phyloP scores from a whole-genome alignment of 2,113 vertebrate species.

The Paralichthys olivaceus region DNA sequence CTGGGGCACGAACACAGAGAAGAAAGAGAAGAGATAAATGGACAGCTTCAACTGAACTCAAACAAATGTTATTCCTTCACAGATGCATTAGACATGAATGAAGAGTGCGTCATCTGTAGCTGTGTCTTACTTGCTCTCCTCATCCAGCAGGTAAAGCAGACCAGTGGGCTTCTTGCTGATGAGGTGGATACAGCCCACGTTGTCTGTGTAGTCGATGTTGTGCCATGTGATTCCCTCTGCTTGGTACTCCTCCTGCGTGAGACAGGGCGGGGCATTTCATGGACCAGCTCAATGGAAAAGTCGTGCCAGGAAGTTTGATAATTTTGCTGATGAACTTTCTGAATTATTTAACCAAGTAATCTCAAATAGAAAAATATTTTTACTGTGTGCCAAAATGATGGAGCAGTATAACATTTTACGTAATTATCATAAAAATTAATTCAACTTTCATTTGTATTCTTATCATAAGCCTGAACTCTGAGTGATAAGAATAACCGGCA shows the following conservation, averaged over 20 bases:
- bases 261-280: background rate
- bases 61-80: background rate
- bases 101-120: background rate
- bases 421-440: background rate
- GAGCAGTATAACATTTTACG: background rate
- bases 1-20: constrained; percentile 67
- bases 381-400: background rate
- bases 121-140: constrained; percentile 96
- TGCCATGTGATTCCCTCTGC: constrained; percentile 97
- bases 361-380: no score
- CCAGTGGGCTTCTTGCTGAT: constrained; percentile 99
- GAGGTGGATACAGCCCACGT: constrained; percentile 96
- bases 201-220: constrained; percentile 98
- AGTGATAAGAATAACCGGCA: background rate
- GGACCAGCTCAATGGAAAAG: no score
- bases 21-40: background rate
- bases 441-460: background rate
- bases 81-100: background rate
- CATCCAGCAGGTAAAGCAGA: constrained; percentile 94
- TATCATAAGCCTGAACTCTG: background rate
- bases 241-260: constrained; percentile 93
- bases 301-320: no score
- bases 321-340: no score
- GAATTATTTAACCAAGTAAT: no score
- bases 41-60: constrained; percentile 1